Base-by-base conservation (phyloP, 2,797 vertebrate species). In the Gymnopithys bicolor region DNA sequence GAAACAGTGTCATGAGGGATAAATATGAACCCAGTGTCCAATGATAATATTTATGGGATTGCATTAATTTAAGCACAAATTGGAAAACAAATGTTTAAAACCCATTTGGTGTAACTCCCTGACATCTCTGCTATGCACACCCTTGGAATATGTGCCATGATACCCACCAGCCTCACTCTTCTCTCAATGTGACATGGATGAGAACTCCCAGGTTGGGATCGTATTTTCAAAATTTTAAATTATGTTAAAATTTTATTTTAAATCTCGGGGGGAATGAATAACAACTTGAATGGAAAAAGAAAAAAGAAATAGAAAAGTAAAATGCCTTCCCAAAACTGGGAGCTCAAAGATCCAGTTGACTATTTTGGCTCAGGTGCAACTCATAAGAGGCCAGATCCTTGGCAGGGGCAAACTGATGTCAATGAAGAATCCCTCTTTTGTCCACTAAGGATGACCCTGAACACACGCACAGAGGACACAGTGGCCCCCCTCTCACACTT, bases 401-500 rank as follows among this genome's bases (percentile, higher is more conserved):
- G 45, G 24, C 79, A 56, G 51, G 27, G 7, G 13, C 18, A 66
- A 48, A 45, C n/a, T 69, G 84, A 56, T 74, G 55, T 69, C 19
- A 8, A 1, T 67, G 67, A 37, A 52, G 58, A 67, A 58, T 74
- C 60, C 23, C 12, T 80, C n/a, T 81, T 79, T 39, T 49, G 15
- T 55, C 51, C 55, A 33, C 2, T 12, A 39, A 79, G 62, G 79
- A 30, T 11, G 24, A 21, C 14, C n/a, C 33, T 19, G 39, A 39
- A 19, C 22, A 19, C 0, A 0, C 0, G 0, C 7, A 1, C 24
- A 7, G 49, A 48, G 62, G 33, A 9, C 0, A 0, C 0, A 0
- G 8, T 43, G 14, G 24, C 13, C 22, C 28, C 14, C 59, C 46
- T 77, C 69, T 59, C 6, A 1, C 45, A 2, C 30, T 68, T 21